Base-by-base conservation (phyloP, 2,113 vertebrate genomes). In the Pedionomus torquatus region DNA sequence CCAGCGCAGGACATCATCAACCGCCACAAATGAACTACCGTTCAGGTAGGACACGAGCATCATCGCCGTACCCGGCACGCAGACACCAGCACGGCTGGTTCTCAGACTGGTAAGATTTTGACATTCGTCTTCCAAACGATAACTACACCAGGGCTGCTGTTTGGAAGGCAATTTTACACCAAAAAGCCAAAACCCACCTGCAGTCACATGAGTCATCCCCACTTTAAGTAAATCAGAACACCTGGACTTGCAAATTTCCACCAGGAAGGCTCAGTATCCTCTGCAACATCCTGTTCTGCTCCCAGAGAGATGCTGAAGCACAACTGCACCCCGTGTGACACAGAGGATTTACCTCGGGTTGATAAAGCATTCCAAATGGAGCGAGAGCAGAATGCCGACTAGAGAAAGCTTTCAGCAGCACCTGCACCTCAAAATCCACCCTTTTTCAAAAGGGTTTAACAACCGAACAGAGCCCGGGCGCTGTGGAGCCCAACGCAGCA, bases 341-440 rank as follows among this genome's bases (percentile, higher is more conserved):
- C 65, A 94, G 90, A 16, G 60, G 64, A 21, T 84, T 89, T 81
- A 89, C 64, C 51, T 66, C 44, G 60, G 46, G 17, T 63, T 89
- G 57, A 49, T 11, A 75, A 57, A 87, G 92, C 77, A 23, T 66
- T 94, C 84, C 77, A 87, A 69, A 72, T 28, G 65, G 77, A 83
- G 39, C 2, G 23, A 77, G 80, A 83, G 43, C 37, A 63, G 83
- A 86, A 83, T 52, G 31, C 7, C 60, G 77, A 52, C 23, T 33
- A 81, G 16, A 80, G 48, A 61, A 80, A 94, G 87, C n/a, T 82
- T 89, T 4, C 49, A 19, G 93, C 87, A 96, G 93, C 95, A 97
- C 93, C 92, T 94, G 95, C 83, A 57, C 19, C 76, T 93, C 83
- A 61, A 92, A 37, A n/a, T 20, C 71, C 61, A 80, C 43, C 63